phyloP scores from a whole-genome alignment of 2,797 vertebrate species.

The Cryptoblepharus egeriae region DNA sequence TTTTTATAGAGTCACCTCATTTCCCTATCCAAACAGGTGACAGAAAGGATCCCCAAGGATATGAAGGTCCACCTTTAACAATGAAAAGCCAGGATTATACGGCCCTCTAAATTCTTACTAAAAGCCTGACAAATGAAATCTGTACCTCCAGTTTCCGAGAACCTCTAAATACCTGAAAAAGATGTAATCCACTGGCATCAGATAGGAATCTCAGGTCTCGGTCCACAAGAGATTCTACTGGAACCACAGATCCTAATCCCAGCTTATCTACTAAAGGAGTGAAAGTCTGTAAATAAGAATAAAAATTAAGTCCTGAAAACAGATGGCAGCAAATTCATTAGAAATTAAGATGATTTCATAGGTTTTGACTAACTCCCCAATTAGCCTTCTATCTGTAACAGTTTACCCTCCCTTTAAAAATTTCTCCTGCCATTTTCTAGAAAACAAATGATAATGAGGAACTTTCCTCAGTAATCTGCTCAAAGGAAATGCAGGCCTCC shows the following conservation, averaged over 20 bases:
- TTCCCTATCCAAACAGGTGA: too few species aligned
- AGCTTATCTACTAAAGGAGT: conserved; percentile 94
- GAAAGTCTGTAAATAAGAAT: conserved; percentile 82
- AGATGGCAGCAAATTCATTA: background rate
- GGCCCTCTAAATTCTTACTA: background rate
- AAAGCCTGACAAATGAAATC: conserved; percentile 23
- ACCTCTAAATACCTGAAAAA: conserved; percentile 88
- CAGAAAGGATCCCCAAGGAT: too few species aligned
- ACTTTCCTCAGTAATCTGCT: background rate
- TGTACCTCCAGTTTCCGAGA: conserved; percentile 19
- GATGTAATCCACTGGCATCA: conserved; percentile 87
- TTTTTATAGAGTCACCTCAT: too few species aligned
- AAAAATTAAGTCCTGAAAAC: conserved; percentile 45
- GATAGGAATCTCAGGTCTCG: conserved; percentile 90
- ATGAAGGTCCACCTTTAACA: background rate
- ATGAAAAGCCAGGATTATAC: background rate
- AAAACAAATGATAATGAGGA: background rate
- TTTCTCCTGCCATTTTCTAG: background rate
- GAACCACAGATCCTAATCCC: conserved; percentile 90
- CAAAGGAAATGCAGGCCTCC: too few species aligned
- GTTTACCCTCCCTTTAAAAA: background rate
- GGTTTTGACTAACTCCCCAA: background rate
- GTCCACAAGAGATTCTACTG: conserved; percentile 93
- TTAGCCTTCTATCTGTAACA: background rate
- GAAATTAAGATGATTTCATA: conserved; percentile 14